phyloP scores from a whole-genome alignment of 92 coral and sea anemone species.

The Galaxea fascicularis region DNA sequence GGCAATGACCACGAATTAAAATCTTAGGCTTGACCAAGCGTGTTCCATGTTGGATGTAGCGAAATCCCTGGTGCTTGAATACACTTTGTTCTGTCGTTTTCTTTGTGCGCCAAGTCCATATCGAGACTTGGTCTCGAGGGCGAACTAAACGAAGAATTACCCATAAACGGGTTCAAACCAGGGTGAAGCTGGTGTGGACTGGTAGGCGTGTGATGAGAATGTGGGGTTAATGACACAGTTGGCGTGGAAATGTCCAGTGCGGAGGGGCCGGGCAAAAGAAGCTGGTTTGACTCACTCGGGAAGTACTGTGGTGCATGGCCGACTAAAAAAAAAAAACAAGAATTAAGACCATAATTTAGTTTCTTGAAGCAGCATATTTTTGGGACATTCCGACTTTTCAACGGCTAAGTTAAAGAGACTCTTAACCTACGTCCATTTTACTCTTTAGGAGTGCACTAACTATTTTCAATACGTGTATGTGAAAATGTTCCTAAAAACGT shows the following conservation, averaged over 20 bases:
- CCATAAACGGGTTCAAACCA: slow-evolving; percentile 66
- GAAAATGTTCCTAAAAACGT: neutral
- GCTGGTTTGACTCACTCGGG: slow-evolving; percentile 74
- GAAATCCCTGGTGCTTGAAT: slow-evolving; percentile 75
- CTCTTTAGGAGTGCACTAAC: neutral
- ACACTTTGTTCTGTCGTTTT: slow-evolving; percentile 68
- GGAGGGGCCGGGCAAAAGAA: slow-evolving; percentile 77
- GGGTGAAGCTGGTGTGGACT: slow-evolving; percentile 63
- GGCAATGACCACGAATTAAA: neutral
- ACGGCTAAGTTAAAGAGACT: neutral
- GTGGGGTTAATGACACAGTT: slow-evolving; percentile 63
- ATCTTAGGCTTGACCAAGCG: slow-evolving; percentile 70
- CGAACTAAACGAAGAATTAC: slow-evolving; percentile 54
- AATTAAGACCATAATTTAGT: neutral
- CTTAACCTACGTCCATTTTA: neutral
- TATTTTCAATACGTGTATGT: neutral
- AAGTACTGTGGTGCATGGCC: slow-evolving; percentile 73
- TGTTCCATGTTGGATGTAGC: slow-evolving; percentile 81
- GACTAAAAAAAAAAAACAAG: neutral
- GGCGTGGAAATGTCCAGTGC: slow-evolving; percentile 78
- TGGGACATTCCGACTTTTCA: no score
- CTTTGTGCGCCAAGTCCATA: slow-evolving; percentile 58
- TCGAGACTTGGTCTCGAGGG: slow-evolving; percentile 65
- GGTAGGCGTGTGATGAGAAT: slow-evolving; percentile 73
- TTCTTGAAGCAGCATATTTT: neutral